These are phyloP conservation scores for Meghimatium bilineatum DNA, from an alignment of 2,888 invertebrate species.

Conservation along the genomic window DNA sequence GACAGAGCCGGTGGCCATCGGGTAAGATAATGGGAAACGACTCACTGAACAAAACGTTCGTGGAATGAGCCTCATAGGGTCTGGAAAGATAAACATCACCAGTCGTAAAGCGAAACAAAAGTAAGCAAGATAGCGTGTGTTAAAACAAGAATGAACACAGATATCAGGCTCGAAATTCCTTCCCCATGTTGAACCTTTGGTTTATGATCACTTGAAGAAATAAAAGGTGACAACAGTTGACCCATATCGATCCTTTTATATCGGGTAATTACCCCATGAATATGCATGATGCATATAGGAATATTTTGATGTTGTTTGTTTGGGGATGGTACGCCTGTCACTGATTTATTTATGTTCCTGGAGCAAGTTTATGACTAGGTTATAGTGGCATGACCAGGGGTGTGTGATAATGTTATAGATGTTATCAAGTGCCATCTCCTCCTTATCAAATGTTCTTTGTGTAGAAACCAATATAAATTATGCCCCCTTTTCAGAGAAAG, in stretches of 20 bases:
- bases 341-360: slow-evolving; percentile 10
- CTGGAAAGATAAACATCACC: not conserved
- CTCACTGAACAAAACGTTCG: not conserved
- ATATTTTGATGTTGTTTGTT: slow-evolving; percentile 8
- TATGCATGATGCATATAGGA: slow-evolving; percentile 33
- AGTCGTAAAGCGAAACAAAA: not conserved
- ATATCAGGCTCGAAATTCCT: not conserved
- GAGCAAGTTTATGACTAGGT: too few relatives aligned
- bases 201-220: slow-evolving; percentile 27
- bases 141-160: slow-evolving; percentile 4
- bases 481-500: too few relatives aligned
- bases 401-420: too few relatives aligned
- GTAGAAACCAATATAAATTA: too few relatives aligned
- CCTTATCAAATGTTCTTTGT: too few relatives aligned
- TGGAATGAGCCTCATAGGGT: not conserved
- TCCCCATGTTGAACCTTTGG: not conserved
- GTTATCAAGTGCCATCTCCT: too few relatives aligned
- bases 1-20: slow-evolving; percentile 5
- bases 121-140: not conserved
- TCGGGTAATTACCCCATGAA: slow-evolving; percentile 29
- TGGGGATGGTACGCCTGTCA: not conserved
- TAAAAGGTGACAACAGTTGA: slow-evolving; percentile 5
- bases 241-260: slow-evolving; percentile 29
- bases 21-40: not conserved
- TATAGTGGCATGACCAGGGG: too few relatives aligned